Percentiles rank a stretch among this genome's conserved stretches.
These are phyloP conservation scores for Dasyornis broadbenti DNA, from an alignment of 2,113 vertebrate species.

Conservation along the genomic window DNA sequence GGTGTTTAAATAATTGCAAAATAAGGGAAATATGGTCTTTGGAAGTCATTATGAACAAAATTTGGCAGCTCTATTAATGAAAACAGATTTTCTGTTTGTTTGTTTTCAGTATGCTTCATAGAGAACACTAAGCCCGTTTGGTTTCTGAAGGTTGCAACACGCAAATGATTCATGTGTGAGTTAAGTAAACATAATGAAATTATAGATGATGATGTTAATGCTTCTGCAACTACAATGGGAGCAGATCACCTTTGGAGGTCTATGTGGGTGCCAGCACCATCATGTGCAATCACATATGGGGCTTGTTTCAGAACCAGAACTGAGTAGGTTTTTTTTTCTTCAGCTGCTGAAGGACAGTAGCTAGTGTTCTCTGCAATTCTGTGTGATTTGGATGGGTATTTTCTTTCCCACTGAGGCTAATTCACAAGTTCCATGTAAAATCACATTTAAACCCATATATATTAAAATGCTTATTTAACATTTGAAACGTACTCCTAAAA, in stretches of 20 bases:
- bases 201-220: neutral
- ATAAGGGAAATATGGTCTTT: neutral
- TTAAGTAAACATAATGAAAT: neutral
- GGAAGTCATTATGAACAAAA: neutral
- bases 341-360: neutral
- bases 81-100: neutral
- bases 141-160: neutral
- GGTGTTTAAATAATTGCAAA: conserved; percentile 11
- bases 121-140: neutral
- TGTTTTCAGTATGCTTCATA: neutral
- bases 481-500: neutral
- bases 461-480: neutral
- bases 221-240: neutral
- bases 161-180: neutral
- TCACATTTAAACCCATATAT: accelerated
- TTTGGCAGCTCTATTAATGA: neutral
- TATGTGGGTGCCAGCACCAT: neutral
- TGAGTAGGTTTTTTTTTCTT: accelerated
- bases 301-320: neutral
- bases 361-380: neutral
- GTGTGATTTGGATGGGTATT: neutral
- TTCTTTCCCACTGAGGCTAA: neutral
- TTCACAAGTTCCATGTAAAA: neutral
- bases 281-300: neutral
- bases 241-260: neutral